A percentile compares a stretch with the other conserved stretches of the same genome.
phyloP scores from a whole-genome alignment of 92 coral and sea anemone genomes.

The Micromussa lordhowensis region DNA sequence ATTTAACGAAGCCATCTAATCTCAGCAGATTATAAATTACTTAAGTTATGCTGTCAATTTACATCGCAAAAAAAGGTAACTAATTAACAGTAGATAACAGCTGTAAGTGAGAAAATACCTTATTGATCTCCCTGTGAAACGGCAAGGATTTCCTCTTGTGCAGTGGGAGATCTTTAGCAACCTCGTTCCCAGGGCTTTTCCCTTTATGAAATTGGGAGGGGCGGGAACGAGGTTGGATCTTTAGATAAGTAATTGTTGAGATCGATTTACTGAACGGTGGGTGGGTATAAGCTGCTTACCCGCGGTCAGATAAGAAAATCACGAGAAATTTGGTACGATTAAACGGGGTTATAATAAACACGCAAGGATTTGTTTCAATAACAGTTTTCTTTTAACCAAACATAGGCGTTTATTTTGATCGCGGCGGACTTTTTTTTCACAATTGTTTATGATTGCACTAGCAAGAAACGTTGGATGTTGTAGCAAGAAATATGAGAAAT shows the following conservation, averaged over 20 bases:
- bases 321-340: not conserved
- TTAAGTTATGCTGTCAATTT: not conserved
- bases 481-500: too few relatives aligned
- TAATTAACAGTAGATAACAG: not conserved
- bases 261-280: not conserved
- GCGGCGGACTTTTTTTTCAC: not conserved
- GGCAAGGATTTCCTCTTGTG: conserved; percentile 24
- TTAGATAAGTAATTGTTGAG: conserved; percentile 6
- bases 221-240: too few relatives aligned
- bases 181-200: too few relatives aligned
- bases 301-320: not conserved
- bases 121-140: not conserved
- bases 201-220: too few relatives aligned
- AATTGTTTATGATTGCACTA: not conserved
- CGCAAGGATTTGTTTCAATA: not conserved
- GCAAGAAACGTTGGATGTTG: too few relatives aligned
- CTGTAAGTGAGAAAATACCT: not conserved
- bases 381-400: not conserved
- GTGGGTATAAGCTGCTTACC: not conserved
- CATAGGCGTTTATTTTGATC: not conserved
- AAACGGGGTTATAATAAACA: not conserved
- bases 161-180: too few relatives aligned
- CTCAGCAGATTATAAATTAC: not conserved
- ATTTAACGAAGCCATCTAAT: not conserved
- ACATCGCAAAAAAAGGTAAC: not conserved